Evolutionary conservation across 2,888 invertebrate genomes (phyloP).

Genomic region (Amphipyra berbera): DNA sequence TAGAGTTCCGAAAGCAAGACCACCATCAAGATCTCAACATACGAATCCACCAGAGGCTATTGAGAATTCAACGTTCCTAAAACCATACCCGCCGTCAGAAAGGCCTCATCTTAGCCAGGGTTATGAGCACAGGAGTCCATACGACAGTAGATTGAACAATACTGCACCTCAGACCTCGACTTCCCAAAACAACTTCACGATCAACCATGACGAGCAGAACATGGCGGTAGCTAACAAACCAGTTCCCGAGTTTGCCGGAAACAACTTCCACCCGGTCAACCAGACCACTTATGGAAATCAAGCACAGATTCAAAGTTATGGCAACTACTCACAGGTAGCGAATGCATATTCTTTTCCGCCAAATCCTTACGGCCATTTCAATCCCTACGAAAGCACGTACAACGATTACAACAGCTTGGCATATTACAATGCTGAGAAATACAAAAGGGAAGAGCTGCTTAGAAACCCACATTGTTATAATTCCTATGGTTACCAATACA

Average conservation of each 20-base stretch:
- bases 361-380: slow-evolving; percentile 87
- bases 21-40: slow-evolving; percentile 90
- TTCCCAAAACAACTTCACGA: slow-evolving; percentile 81
- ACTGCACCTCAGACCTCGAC: slow-evolving; percentile 70
- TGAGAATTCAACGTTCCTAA: slow-evolving; percentile 90
- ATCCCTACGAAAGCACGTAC: slow-evolving; percentile 87
- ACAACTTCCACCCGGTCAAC: slow-evolving; percentile 82
- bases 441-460: slow-evolving; percentile 87
- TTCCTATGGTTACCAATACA: slow-evolving; percentile 90
- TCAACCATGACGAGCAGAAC: slow-evolving; percentile 83
- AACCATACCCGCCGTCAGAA: slow-evolving; percentile 91
- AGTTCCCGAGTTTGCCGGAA: slow-evolving; percentile 77
- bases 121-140: slow-evolving; percentile 84
- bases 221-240: slow-evolving; percentile 73
- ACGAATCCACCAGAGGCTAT: slow-evolving; percentile 85
- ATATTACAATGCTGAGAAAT: slow-evolving; percentile 89
- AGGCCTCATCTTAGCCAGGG: slow-evolving; percentile 80
- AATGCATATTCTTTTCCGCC: slow-evolving; percentile 84
- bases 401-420: slow-evolving; percentile 88
- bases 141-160: slow-evolving; percentile 76
- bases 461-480: slow-evolving; percentile 88
- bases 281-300: slow-evolving; percentile 82
- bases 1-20: slow-evolving; percentile 91
- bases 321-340: slow-evolving; percentile 86
- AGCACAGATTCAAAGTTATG: slow-evolving; percentile 81